Conservation (phyloP, 2,888 invertebrate species). For the Caenorhabditis sp. region DNA sequence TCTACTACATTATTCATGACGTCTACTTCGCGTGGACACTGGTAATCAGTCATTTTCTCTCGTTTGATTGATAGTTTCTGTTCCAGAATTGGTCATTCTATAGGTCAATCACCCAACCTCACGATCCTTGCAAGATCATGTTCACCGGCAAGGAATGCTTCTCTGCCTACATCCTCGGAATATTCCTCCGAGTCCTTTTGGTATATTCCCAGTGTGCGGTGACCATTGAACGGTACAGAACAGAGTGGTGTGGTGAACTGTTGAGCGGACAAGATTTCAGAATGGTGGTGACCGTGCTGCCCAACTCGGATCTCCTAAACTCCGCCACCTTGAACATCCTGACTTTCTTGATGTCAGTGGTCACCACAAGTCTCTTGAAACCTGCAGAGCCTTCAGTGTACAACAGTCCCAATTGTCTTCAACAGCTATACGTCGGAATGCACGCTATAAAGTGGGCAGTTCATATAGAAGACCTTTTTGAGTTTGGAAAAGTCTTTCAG, state of each 20-base stretch:
- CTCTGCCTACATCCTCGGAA: constrained; percentile 28
- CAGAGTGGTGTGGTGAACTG: neutral
- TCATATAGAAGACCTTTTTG: neutral
- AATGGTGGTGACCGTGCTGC: constrained; percentile 20
- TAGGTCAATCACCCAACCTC: neutral
- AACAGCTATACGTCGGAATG: constrained; percentile 39
- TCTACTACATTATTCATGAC: constrained; percentile 44
- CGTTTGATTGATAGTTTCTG: neutral
- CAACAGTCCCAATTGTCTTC: constrained; percentile 46
- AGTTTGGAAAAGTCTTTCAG: too few relatives aligned
- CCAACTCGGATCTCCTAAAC: constrained; percentile 43
- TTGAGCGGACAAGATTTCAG: too few relatives aligned
- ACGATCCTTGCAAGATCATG: constrained; percentile 37
- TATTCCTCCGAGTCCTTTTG: constrained; percentile 34
- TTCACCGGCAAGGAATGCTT: constrained; percentile 49
- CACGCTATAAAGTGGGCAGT: constrained; percentile 12
- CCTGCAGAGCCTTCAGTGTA: neutral
- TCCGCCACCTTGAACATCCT: constrained; percentile 25
- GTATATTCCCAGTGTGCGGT: constrained; percentile 27
- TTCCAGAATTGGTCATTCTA: constrained; percentile 50
- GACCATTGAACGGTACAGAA: constrained; percentile 32
- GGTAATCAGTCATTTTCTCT: constrained; percentile 10
- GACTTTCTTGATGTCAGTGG: constrained; percentile 14
- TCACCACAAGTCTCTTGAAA: constrained; percentile 20
- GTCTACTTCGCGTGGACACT: constrained; percentile 30